These are phyloP conservation scores for Argyresthia goedartella DNA, from an alignment of 2,888 invertebrate genomes.

Conservation along the genomic window DNA sequence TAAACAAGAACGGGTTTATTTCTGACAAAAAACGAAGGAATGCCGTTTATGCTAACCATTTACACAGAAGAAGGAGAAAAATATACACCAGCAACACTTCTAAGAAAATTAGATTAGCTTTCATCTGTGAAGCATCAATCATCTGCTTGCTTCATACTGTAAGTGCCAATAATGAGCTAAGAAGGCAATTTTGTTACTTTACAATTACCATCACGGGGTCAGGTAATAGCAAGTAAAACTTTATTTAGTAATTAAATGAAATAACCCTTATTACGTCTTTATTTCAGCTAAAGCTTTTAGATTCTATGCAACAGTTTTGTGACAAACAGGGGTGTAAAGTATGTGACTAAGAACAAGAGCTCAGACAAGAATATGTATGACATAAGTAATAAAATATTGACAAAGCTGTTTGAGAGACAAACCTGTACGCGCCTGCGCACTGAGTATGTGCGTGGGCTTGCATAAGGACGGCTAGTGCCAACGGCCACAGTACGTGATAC, in stretches of 20 bases:
- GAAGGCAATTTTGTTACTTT: not conserved
- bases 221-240: not conserved
- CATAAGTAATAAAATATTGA: not conserved
- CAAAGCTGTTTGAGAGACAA: not conserved
- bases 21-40: not conserved
- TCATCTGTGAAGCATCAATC: not conserved
- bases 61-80: not conserved
- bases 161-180: not conserved
- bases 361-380: not conserved
- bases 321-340: no score
- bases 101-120: not conserved
- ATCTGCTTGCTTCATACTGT: not conserved
- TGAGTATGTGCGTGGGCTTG: conserved; percentile 32
- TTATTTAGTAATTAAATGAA: no score
- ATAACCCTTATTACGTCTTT: no score
- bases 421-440: no score
- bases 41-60: not conserved
- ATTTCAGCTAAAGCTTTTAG: no score
- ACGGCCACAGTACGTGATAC: conserved; percentile 36
- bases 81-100: not conserved
- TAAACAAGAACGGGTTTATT: not conserved
- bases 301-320: no score
- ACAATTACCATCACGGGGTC: not conserved
- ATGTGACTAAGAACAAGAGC: no score
- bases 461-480: conserved; percentile 38